These are phyloP conservation scores for Bursaphelenchus mucronatus DNA, from an alignment of 1,140 invertebrate genomes.

Conservation along the genomic window DNA sequence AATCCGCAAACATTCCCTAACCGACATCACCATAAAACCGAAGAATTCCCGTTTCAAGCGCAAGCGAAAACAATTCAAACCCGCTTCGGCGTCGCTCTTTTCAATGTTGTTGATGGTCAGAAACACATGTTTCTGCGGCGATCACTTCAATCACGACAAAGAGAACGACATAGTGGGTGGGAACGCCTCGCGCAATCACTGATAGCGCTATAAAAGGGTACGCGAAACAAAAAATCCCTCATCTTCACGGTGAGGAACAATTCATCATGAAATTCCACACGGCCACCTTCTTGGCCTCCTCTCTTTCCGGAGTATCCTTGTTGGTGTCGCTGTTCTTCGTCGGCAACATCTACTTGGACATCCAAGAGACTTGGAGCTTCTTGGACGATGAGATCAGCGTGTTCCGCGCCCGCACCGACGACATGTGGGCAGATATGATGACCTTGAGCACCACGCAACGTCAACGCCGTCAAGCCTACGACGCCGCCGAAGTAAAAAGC, in stretches of 20 bases:
- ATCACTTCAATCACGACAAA: conserved; percentile 25
- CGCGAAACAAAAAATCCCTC: not conserved
- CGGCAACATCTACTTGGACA: conserved; percentile 53
- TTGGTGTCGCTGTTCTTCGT: conserved; percentile 50
- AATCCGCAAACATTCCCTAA: no score
- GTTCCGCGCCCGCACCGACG: conserved; percentile 54
- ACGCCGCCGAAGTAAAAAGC: no score
- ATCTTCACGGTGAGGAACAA: conserved; percentile 18
- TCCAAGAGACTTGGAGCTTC: conserved; percentile 53
- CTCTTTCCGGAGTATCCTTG: conserved; percentile 53
- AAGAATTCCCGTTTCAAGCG: no score
- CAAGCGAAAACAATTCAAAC: no score
- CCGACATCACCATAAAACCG: no score
- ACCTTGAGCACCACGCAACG: conserved; percentile 25
- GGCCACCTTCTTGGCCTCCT: conserved; percentile 58
- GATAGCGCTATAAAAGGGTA: not conserved
- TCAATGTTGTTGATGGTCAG: conserved; percentile 1
- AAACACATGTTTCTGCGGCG: conserved; percentile 15
- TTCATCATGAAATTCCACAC: conserved; percentile 55
- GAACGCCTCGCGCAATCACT: conserved; percentile 14
- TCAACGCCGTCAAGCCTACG: conserved; percentile 43
- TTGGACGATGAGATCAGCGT: conserved; percentile 50
- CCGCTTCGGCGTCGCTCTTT: not conserved
- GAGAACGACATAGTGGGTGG: conserved; percentile 24
- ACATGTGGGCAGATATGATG: conserved; percentile 56